These are phyloP conservation scores for Drosophila recens DNA, from an alignment of 2,888 invertebrate species.

Conservation along the genomic window DNA sequence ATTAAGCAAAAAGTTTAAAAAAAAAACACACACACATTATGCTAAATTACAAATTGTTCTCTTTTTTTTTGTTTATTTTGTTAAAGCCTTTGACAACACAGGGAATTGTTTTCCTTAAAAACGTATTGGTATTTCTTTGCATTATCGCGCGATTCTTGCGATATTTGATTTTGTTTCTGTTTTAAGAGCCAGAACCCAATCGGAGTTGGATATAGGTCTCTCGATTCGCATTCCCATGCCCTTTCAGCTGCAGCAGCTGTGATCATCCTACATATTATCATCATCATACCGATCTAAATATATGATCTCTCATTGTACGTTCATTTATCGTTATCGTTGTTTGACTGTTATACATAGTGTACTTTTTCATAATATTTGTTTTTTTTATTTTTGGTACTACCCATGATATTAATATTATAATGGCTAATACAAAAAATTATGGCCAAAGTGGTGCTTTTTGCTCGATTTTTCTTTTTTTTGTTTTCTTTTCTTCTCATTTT, in stretches of 20 bases:
- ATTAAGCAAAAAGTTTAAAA: slow-evolving; percentile 31
- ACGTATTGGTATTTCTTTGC: slow-evolving; percentile 24
- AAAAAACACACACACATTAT: slow-evolving; percentile 20
- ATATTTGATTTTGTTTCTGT: slow-evolving; percentile 10
- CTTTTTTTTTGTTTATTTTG: slow-evolving; percentile 10
- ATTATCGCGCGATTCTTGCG: slow-evolving; percentile 4
- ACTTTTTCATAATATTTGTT: neutral
- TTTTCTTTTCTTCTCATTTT: neutral
- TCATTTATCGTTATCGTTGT: slow-evolving; percentile 44
- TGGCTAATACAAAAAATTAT: slow-evolving; percentile 42
- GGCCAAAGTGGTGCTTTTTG: slow-evolving; percentile 30
- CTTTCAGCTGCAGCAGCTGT: slow-evolving; percentile 11
- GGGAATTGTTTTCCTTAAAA: slow-evolving; percentile 54
- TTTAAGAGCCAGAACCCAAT: slow-evolving; percentile 4
- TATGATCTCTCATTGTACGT: slow-evolving; percentile 34
- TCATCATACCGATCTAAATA: slow-evolving; percentile 19
- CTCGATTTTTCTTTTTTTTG: neutral
- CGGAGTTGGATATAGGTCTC: neutral
- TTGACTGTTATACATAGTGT: slow-evolving; percentile 14
- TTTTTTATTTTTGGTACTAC: slow-evolving; percentile 8
- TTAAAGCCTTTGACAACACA: slow-evolving; percentile 76
- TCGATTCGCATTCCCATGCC: slow-evolving; percentile 10
- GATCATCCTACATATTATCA: neutral
- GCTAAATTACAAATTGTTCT: slow-evolving; percentile 38
- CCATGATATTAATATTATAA: slow-evolving; percentile 23